Conservation (phyloP, 2,888 invertebrate species). For the Sarcophaga variegata region DNA sequence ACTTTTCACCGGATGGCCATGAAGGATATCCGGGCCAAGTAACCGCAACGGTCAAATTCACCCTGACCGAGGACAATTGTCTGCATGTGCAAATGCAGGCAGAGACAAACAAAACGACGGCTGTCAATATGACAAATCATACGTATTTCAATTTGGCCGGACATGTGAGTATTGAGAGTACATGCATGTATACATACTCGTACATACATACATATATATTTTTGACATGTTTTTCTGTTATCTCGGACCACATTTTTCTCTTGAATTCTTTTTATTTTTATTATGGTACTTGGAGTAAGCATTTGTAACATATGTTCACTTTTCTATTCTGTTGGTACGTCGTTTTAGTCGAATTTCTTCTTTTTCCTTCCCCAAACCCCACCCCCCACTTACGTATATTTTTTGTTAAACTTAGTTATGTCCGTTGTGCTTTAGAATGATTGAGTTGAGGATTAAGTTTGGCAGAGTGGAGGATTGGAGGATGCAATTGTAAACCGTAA, state of each 20-base stretch:
- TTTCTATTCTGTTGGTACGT: neutral
- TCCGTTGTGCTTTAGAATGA: conserved; percentile 50
- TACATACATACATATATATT: neutral
- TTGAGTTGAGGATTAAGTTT: conserved; percentile 66
- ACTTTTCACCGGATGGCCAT: conserved; percentile 89
- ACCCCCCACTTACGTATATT: neutral
- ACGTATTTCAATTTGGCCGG: conserved; percentile 96
- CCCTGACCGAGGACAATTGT: conserved; percentile 88
- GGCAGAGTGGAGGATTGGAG: neutral
- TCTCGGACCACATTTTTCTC: neutral
- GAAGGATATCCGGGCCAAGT: conserved; percentile 95
- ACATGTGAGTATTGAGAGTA: conserved; percentile 82
- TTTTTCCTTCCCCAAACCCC: no score
- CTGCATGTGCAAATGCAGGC: conserved; percentile 90
- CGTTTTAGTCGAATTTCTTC: neutral
- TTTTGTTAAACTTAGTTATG: neutral
- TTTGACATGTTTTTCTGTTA: neutral
- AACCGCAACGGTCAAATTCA: conserved; percentile 87
- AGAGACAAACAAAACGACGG: conserved; percentile 89
- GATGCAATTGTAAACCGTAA: conserved; percentile 21
- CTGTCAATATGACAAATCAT: conserved; percentile 93
- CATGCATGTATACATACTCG: no score
- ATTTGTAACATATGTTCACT: conserved; percentile 56
- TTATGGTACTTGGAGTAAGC: conserved; percentile 8
- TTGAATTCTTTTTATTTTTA: neutral